Evolutionary conservation across 2,113 vertebrate species (phyloP), one percentile per base, ranked within the genome.

Genomic region (Hypomesus transpacificus): DNA sequence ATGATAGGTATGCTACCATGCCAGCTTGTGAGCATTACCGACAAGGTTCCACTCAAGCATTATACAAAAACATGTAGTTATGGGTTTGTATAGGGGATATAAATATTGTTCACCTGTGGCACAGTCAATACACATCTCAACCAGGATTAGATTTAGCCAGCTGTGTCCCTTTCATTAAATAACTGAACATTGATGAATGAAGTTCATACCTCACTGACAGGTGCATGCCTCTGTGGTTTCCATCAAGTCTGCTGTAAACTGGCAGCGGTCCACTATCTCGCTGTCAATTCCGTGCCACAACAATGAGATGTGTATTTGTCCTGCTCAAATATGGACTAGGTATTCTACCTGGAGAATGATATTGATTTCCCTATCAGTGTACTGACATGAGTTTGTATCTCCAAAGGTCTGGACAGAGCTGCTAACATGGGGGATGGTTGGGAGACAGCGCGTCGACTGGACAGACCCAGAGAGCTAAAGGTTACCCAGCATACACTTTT

Each of bases 381-480:
- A 9, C 39, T 46, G 9, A 46, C 2, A 46, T 60, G 52, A 58
- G n/a, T 26, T 28, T 28, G 14, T 51, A 18, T 26, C 63, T 60
- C 50, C 70, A 95, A 71, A 95, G 95, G 92, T 31, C 69, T 85
- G 0, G 91, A 93, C 24, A 82, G 53, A 46, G 89, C 90, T 2
- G 86, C 68, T 54, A 93, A 89, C 20, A 92, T 92, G 90, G 93
- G 86, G 0, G 94, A 95, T 0, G 93, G 94, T 16, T 95, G 94
- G 95, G 92, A 94, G 59, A 95, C 94, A 0, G 91, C 94, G 0
- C 87, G 93, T 34, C 88, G 93, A 69, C 76, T 88, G 78, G 92
- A 95, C 86, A 61, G 94, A 63, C 95, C 94, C 2, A 85, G 81
- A 3, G 46, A 91, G 8, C 80, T 96, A 67, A 71, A 92, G 89